Conservation (phyloP, 2,113 vertebrate genomes). For the Lates calcarifer region DNA sequence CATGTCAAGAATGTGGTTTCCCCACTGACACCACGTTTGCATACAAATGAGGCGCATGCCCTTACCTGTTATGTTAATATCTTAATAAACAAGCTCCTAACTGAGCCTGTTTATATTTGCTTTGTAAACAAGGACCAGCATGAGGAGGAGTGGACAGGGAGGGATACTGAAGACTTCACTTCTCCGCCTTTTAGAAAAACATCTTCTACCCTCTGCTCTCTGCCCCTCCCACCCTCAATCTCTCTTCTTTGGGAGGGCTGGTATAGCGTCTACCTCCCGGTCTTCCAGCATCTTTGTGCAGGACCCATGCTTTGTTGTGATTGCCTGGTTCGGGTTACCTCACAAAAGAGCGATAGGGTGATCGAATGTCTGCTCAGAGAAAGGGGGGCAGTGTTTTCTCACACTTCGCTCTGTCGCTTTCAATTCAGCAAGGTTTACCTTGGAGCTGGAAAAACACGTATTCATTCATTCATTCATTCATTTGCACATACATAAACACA, state of each 20-base stretch:
- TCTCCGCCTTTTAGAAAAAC: constrained; percentile 41
- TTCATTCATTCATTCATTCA: neutral
- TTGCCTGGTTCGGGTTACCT: constrained; percentile 78
- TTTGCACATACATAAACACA: constrained; percentile 7
- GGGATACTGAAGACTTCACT: constrained; percentile 10
- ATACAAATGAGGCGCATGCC: constrained; percentile 36
- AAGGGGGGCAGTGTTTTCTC: constrained; percentile 81
- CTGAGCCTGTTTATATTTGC: constrained; percentile 58
- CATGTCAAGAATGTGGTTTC: constrained; percentile 16
- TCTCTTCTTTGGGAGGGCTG: constrained; percentile 52
- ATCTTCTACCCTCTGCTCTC: constrained; percentile 3
- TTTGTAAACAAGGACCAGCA: constrained; percentile 63
- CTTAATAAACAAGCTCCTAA: constrained; percentile 30
- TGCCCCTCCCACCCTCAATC: constrained; percentile 12
- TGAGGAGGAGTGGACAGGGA: constrained; percentile 19
- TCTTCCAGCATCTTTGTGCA: constrained; percentile 73
- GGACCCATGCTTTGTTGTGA: constrained; percentile 80
- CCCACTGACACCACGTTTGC: constrained; percentile 18
- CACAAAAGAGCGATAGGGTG: constrained; percentile 55
- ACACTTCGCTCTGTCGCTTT: constrained; percentile 74
- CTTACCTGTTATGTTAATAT: constrained; percentile 59
- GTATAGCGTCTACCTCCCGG: constrained; percentile 43
- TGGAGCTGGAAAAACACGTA: constrained; percentile 59
- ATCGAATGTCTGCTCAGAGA: constrained; percentile 80
- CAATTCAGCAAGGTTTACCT: constrained; percentile 50